A percentile compares a stretch with the other conserved stretches of the same genome.
phyloP scores from a whole-genome alignment of 1,140 invertebrate genomes.

The Leptinotarsa texana region DNA sequence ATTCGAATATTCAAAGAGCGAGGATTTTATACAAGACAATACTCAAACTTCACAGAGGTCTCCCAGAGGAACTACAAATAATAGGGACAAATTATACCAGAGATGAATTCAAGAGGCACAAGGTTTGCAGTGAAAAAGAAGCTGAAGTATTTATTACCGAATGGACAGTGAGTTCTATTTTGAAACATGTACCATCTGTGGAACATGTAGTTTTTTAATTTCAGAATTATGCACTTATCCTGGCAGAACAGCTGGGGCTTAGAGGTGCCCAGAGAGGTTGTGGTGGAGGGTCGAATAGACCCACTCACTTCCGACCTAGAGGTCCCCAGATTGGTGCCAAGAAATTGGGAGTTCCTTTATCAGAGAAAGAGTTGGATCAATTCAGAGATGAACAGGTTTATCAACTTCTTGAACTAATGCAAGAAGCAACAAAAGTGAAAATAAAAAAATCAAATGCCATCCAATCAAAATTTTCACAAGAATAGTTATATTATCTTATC shows the following conservation, averaged over 20 bases:
- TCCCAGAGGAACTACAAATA: conserved; percentile 75
- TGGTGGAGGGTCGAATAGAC: conserved; percentile 37
- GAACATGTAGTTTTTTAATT: conserved; percentile 37
- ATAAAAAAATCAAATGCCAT: background rate
- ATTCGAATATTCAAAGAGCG: conserved; percentile 68
- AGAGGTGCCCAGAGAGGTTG: conserved; percentile 59
- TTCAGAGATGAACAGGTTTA: conserved; percentile 79
- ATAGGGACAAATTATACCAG: conserved; percentile 83
- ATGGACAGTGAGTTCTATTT: conserved; percentile 75
- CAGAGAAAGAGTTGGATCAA: conserved; percentile 66
- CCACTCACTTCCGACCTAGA: conserved; percentile 49
- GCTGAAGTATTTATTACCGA: conserved; percentile 80
- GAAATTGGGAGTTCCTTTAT: conserved; percentile 66
- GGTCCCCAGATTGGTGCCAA: conserved; percentile 60
- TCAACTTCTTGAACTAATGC: conserved; percentile 83
- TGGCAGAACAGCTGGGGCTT: conserved; percentile 74
- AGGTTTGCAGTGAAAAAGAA: conserved; percentile 72
- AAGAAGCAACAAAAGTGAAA: conserved; percentile 51
- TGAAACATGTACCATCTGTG: background rate
- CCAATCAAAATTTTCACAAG: too few relatives aligned
- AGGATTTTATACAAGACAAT: conserved; percentile 86
- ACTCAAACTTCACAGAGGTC: conserved; percentile 79
- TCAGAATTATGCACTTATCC: conserved; percentile 74
- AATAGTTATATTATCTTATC: too few relatives aligned
- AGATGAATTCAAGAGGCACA: conserved; percentile 88